Conservation (phyloP, 2,888 invertebrate genomes). For the Eulithis prunata region DNA sequence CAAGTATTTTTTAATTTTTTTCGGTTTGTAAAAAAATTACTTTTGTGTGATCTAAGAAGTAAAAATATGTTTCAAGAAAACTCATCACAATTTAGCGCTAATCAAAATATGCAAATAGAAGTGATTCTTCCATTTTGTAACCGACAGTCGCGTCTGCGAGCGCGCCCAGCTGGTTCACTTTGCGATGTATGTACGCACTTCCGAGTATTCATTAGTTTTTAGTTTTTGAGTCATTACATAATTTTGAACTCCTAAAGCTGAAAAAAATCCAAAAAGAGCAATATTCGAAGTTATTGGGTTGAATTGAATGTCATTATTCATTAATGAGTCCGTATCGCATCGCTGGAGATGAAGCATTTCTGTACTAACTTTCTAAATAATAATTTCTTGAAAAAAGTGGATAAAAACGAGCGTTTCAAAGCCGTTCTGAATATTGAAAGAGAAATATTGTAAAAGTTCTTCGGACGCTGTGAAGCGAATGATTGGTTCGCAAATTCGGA, state of each 20-base stretch:
- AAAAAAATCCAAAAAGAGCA: no score
- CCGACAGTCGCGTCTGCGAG: slow-evolving; percentile 7
- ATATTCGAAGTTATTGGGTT: background rate
- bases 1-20: no score
- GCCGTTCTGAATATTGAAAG: slow-evolving; percentile 40
- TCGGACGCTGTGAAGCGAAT: slow-evolving; percentile 24
- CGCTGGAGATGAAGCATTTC: background rate
- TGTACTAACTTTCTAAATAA: background rate
- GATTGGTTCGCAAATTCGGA: slow-evolving; percentile 23
- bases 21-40: background rate
- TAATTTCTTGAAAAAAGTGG: background rate
- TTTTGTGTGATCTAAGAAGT: background rate
- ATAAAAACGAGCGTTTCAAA: slow-evolving; percentile 19
- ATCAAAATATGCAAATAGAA: slow-evolving; percentile 33
- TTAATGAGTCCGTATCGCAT: background rate
- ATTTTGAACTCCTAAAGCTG: no score
- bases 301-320: background rate
- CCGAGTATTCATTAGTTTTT: slow-evolving; percentile 16
- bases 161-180: background rate
- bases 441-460: slow-evolving; percentile 37
- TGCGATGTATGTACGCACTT: background rate
- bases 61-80: slow-evolving; percentile 17
- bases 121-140: slow-evolving; percentile 26
- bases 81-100: slow-evolving; percentile 18
- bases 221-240: no score